Percentiles rank a stretch among this genome's conserved stretches.
Evolutionary conservation across 2,797 vertebrate species (phyloP).

Genomic region (Trichosurus vulpecula): DNA sequence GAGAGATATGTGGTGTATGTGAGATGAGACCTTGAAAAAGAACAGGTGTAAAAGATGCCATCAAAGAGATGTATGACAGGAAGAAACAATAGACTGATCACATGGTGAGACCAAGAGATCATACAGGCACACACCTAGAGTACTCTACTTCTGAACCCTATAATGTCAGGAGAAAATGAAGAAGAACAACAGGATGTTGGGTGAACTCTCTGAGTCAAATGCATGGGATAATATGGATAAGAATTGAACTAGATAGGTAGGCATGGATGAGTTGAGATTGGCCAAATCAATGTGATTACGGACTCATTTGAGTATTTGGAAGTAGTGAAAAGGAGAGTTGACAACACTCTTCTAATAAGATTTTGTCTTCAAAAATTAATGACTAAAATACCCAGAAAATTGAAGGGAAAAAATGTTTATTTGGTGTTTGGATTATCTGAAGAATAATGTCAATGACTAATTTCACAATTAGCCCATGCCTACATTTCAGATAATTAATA

Average conservation of each 20-base stretch:
- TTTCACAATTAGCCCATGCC: background rate
- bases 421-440: background rate
- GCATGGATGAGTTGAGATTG: background rate
- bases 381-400: conserved; percentile 41
- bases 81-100: background rate
- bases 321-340: conserved; percentile 45
- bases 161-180: background rate
- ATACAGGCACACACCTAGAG: background rate
- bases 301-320: background rate
- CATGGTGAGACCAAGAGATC: background rate
- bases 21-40: background rate
- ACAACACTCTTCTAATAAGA: conserved; percentile 18
- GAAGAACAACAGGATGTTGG: background rate
- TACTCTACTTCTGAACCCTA: background rate
- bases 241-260: background rate
- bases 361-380: background rate
- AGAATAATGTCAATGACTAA: background rate
- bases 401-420: background rate
- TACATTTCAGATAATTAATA: background rate
- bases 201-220: background rate
- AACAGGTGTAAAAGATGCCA: background rate
- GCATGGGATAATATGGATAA: background rate
- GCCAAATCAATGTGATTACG: background rate
- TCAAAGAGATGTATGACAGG: background rate
- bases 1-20: background rate